These are phyloP conservation scores for Meganola albula DNA, from an alignment of 2,888 invertebrate species.

Conservation along the genomic window DNA sequence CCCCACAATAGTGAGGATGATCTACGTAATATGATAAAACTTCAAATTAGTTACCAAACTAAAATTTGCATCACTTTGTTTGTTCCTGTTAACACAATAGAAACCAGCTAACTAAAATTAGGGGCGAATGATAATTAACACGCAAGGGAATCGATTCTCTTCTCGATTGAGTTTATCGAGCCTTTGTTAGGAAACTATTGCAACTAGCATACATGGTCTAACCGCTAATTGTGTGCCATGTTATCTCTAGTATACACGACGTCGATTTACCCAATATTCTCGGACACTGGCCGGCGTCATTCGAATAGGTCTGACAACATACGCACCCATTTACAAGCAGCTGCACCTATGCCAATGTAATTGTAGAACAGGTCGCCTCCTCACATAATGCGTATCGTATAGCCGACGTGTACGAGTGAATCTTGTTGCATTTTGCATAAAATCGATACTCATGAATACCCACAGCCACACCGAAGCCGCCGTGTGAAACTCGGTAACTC, in stretches of 20 bases:
- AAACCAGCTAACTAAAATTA: slow-evolving; percentile 44
- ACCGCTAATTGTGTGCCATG: slow-evolving; percentile 56
- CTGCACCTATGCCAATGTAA: slow-evolving; percentile 56
- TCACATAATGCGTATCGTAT: slow-evolving; percentile 48
- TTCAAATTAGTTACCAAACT: slow-evolving; percentile 50
- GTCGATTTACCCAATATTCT: slow-evolving; percentile 45
- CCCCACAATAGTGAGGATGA: too few species aligned
- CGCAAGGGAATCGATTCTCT: slow-evolving; percentile 41
- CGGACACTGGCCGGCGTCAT: slow-evolving; percentile 32
- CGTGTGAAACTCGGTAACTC: slow-evolving; percentile 51
- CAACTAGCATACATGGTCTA: slow-evolving; percentile 33
- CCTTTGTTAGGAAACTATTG: slow-evolving; percentile 26
- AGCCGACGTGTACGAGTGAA: slow-evolving; percentile 66
- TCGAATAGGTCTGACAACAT: slow-evolving; percentile 36
- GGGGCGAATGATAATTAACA: slow-evolving; percentile 50
- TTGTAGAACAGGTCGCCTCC: slow-evolving; percentile 58
- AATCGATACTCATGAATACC: slow-evolving; percentile 76
- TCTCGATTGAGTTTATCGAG: slow-evolving; percentile 52
- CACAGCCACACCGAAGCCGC: slow-evolving; percentile 47
- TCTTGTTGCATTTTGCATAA: slow-evolving; percentile 78
- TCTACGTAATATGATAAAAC: slow-evolving; percentile 38
- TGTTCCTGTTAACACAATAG: slow-evolving; percentile 49
- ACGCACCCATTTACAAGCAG: slow-evolving; percentile 47
- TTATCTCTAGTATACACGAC: slow-evolving; percentile 35
- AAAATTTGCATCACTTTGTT: slow-evolving; percentile 49